Base-by-base conservation (phyloP, 64 coral and sea anemone species). In the Stylophora pistillata region DNA sequence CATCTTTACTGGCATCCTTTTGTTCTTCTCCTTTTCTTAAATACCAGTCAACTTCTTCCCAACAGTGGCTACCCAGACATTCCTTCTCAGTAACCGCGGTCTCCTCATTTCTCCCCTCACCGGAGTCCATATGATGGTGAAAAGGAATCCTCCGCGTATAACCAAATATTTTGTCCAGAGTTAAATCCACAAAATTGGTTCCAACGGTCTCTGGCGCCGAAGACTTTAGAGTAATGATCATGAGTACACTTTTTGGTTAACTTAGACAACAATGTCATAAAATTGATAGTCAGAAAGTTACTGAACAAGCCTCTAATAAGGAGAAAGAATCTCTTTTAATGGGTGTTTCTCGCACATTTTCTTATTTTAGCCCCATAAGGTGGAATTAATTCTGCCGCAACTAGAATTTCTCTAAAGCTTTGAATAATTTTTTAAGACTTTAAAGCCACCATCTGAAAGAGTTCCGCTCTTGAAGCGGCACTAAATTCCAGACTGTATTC, bases 21-120 rank as follows among this genome's bases (percentile, higher is more conserved):
- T 84, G 13, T 84, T 70, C 32, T 69, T 84, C 61, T 37, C 66
- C 11, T 70, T 17, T 31, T 27, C 33, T 64, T 70, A 53, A 47
- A 13, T 84, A 61, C 80, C 80, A 84, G 20, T 84, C 23, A 84
- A 53, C 53, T 41, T 84, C 80, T 68, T 84, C 80, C 61, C 80
- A 76, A 41, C 32, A 70, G 53, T 37, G 41, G 66, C 20, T 34
- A 25, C 62, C 80, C 66, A 12, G 10, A 54, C 17, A 12, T 69
- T 23, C 69, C 27, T 84, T 70, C 23, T 4, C n/a, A 27, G 16
- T 13, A 12, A 33, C 23, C 20, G 20, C 33, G 25, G 12, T 20
- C 17, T n/a, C 15, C 62, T 84, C 34, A 20, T 5, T 28, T 14
- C 53, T 53, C 34, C 0, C 80, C 15, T 23, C 18, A 70, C 23